Conservation (phyloP, 2,113 vertebrate genomes). For the Sorex araneus region DNA sequence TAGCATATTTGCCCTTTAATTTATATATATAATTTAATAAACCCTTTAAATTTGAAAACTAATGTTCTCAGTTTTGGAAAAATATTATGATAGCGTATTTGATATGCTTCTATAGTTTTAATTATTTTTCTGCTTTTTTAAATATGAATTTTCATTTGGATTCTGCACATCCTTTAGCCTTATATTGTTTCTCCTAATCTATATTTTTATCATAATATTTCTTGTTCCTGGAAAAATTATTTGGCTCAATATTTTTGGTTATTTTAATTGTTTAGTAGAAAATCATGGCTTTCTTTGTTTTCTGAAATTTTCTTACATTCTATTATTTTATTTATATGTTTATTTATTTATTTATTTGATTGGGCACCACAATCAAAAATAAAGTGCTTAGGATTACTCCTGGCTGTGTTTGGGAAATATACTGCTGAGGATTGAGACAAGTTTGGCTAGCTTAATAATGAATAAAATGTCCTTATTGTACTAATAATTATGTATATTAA, state of each 20-base stretch:
- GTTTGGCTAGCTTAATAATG: too few relatives aligned
- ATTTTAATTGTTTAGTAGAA: background rate
- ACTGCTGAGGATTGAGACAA: too few relatives aligned
- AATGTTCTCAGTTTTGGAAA: background rate
- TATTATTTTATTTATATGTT: background rate
- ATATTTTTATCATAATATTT: background rate
- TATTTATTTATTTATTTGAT: background rate
- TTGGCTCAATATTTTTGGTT: background rate
- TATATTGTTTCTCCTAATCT: background rate
- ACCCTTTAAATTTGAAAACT: background rate
- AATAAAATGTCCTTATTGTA: background rate
- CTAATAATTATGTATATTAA: too few relatives aligned
- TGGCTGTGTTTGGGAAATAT: too few relatives aligned
- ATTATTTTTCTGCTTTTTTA: background rate
- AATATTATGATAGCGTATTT: background rate
- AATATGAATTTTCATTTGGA: background rate
- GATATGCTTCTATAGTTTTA: background rate
- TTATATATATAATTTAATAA: background rate
- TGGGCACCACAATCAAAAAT: too few relatives aligned
- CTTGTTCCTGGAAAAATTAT: background rate
- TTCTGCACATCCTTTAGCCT: conserved; percentile 2
- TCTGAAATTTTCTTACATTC: background rate
- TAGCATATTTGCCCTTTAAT: background rate
- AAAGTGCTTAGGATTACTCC: too few relatives aligned
- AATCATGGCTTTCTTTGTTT: background rate